Base-by-base conservation (phyloP, 2,113 vertebrate genomes). In the Muscicapa adusta region DNA sequence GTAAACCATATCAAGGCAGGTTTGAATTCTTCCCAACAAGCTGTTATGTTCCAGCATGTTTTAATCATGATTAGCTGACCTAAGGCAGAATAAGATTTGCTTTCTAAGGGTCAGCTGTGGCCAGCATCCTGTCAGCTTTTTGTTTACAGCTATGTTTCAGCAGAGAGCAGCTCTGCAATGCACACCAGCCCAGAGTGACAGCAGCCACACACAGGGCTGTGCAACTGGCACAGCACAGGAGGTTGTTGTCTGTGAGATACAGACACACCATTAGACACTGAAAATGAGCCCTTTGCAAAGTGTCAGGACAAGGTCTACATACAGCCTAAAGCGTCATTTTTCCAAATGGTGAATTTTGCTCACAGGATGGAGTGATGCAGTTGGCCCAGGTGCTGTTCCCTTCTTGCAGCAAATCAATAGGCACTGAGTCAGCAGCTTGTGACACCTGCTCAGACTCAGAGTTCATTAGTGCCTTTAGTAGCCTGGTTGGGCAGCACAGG, bases 11-110 rank as follows among this genome's bases (percentile, higher is more conserved):
- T 79, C 70, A 84, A 29, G 24, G 65, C 74, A 73, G 57, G 36
- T 53, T 75, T 89, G 62, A 47, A 13, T 75, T 75, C 40, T 72
- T 89, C 48, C 73, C 45, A 75, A 22, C 22, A 63, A 91, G 65
- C 65, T 95, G 70, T 29, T 87, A 14, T 8, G 6, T 63, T 87
- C 48, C 87, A 89, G 28, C 48, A 57, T 57, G 40, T 48, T 91
- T 89, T 82, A 82, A 75, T 78, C n/a, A 4, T 26, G 61, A 61
- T 82, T 85, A 91, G 81, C 81, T 96, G 93, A 87, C 89, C 65
- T 63, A 45, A 85, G n/a, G 36, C 45, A 88, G 54, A 79, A 15
- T 76, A 82, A 65, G 38, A 20, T 88, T 79, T 90, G 70, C 67
- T 56, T 91, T 54, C n/a, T 28, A 50, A 36, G 42, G 85, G 67